A percentile compares a stretch with the other conserved stretches of the same genome.
These are phyloP conservation scores for mouse (Mus musculus) DNA, from an alignment of 2,113 vertebrate genomes.

Conservation along the genomic window GRCm39 chr9:29703001-29703500, in stretches of 20 bases:
- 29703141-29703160: not conserved
- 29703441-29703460: not conserved
- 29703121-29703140: not conserved
- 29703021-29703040: not conserved
- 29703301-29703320: not conserved
- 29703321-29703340: not conserved
- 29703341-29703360: not conserved
- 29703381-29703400: constrained; percentile 16
- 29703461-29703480: not conserved
- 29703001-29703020: not conserved
- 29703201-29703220: not conserved
- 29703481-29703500: not conserved
- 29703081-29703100: not conserved
- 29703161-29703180: not conserved
- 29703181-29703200: not conserved
- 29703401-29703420: not conserved
- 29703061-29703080: not conserved
- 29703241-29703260: not conserved
- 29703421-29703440: not conserved
- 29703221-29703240: not conserved
- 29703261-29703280: not conserved
- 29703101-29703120: not conserved
- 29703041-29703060: not conserved
- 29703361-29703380: not conserved
- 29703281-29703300: not conserved